Percentiles rank a stretch among this genome's conserved stretches.
Conservation (phyloP, 2,797 vertebrate species). For the Sebastes umbrosus region DNA sequence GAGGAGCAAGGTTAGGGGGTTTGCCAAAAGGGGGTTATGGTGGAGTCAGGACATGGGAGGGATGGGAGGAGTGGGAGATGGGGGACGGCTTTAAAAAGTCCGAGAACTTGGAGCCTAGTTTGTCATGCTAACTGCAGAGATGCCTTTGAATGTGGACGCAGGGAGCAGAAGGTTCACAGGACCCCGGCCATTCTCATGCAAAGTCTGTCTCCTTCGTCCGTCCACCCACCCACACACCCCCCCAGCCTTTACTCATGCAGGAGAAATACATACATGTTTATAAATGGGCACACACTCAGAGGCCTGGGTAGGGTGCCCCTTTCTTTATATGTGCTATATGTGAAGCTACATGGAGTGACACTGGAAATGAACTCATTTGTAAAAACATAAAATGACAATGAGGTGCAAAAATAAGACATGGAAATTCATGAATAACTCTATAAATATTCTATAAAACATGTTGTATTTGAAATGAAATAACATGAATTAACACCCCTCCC, state of each 20-base stretch:
- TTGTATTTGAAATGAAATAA: background rate
- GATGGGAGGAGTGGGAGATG: background rate
- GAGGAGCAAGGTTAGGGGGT: conserved; percentile 39
- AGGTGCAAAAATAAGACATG: background rate
- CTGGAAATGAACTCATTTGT: background rate
- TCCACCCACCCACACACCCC: conserved; percentile 37
- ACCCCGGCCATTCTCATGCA: conserved; percentile 88
- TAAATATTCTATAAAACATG: background rate
- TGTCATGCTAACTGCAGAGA: conserved; percentile 82
- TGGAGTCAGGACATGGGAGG: conserved; percentile 14
- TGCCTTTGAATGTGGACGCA: conserved; percentile 78
- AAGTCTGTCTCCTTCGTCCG: conserved; percentile 71
- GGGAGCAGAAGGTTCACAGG: conserved; percentile 91
- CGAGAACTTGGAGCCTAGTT: conserved; percentile 80
- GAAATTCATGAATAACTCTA: background rate
- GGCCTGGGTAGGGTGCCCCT: background rate
- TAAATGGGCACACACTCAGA: conserved; percentile 49
- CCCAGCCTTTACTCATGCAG: conserved; percentile 13
- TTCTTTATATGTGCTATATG: conserved; percentile 5
- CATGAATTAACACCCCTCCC: background rate
- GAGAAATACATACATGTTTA: conserved; percentile 70
- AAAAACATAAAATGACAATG: background rate
- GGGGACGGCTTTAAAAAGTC: conserved; percentile 44
- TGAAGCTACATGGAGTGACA: background rate
- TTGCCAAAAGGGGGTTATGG: conserved; percentile 33